Evolutionary conservation across 2,888 invertebrate species (phyloP), one percentile per base, ranked within the genome.

Genomic region (Entomobrya proxima): DNA sequence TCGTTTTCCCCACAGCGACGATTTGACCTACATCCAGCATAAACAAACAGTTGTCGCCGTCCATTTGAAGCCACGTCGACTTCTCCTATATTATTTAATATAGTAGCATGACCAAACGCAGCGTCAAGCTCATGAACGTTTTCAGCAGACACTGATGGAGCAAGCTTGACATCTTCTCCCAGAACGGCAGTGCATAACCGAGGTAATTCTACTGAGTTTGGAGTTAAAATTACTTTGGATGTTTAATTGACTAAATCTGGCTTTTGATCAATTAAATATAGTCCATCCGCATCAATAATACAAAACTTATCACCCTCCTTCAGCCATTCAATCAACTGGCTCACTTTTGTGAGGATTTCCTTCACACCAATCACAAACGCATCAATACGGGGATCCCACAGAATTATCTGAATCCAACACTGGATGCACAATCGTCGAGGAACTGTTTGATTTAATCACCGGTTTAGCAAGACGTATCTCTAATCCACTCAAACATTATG

Each of bases 391-490:
- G 96, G 95, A 55, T 98, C 92, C 96, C 97, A 94, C 91, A 18
- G 94, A 94, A 89, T 91, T 90, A 90, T 94, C 86, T 6, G 81
- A 92, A 90, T 96, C 96, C 90, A 98, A 92, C 86, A 97, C 91
- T 0, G 99, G 98, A 92, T 98, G 97, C 0, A 99, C 99, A 91
- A 99, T 99, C 69, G 99, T 93, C 91, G 99, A 99, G 0, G 99
- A 99, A 91, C 98, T 98, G 92, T 98, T 99, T 0, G 96, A 95
- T 92, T 99, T 99, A 88, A 99, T 98, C 0, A 97, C 96, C 18
- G 94, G 91, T 0, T 97, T 96, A 6, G 99, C 98, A 99, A 98
- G 67, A 99, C 94, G 91, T 99, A 98, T 2, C 95, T 95, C 88
- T 99, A 93, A 92, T 99, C 99, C 55, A 97, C 96, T 35, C 98